Conservation (phyloP, 2,797 vertebrate species). For the Phyllotis vaccarum region DNA sequence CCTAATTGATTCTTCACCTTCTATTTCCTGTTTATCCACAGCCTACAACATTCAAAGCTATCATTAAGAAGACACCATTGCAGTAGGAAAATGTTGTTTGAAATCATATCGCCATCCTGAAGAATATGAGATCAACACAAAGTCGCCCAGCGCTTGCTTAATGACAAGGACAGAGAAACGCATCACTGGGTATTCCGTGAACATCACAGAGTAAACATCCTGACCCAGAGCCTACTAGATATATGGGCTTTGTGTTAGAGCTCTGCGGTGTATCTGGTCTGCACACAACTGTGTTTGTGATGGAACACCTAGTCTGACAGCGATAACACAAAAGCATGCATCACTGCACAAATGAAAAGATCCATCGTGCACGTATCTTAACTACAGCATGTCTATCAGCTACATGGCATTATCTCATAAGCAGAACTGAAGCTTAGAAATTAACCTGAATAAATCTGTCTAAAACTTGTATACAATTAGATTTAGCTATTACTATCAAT, state of each 20-base stretch:
- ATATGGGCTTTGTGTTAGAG: too few species aligned
- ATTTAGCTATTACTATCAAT: neutral
- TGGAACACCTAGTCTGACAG: neutral
- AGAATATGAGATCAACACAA: neutral
- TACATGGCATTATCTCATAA: neutral
- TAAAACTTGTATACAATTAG: neutral
- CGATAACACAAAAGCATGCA: neutral
- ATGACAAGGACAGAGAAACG: neutral
- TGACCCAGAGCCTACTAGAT: neutral
- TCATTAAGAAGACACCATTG: neutral
- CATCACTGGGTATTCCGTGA: neutral
- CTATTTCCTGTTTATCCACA: slow-evolving; percentile 59
- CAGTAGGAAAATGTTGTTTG: neutral
- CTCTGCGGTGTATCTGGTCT: too few species aligned
- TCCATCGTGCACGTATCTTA: neutral
- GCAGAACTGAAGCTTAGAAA: slow-evolving; percentile 39
- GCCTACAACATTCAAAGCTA: slow-evolving; percentile 79
- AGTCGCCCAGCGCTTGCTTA: neutral
- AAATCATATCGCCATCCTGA: neutral
- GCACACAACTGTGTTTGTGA: neutral
- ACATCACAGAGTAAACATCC: neutral
- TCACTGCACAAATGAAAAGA: neutral
- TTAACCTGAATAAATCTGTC: neutral
- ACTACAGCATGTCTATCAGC: neutral
- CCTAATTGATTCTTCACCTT: slow-evolving; percentile 39